These are phyloP conservation scores for Phlogophora meticulosa DNA, from an alignment of 2,888 invertebrate genomes.

Conservation along the genomic window DNA sequence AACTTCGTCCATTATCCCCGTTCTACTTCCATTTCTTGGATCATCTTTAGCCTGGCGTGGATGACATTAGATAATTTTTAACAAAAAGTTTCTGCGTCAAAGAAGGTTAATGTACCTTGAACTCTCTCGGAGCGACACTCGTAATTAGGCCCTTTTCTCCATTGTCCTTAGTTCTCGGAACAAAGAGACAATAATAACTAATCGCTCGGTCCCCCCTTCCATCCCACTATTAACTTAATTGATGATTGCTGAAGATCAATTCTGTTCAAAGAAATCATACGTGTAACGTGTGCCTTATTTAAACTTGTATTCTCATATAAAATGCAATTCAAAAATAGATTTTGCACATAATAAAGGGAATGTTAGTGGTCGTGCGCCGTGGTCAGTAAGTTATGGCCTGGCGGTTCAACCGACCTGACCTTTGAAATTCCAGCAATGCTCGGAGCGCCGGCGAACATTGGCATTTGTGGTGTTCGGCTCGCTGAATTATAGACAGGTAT, in stretches of 20 bases:
- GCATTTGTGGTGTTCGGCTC: slow-evolving; percentile 70
- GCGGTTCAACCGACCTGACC: slow-evolving; percentile 75
- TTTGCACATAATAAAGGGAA: slow-evolving; percentile 54
- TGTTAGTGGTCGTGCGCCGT: slow-evolving; percentile 59
- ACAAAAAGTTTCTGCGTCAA: slow-evolving; percentile 66
- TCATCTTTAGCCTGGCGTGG: slow-evolving; percentile 2
- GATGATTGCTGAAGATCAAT: slow-evolving; percentile 64
- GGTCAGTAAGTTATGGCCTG: slow-evolving; percentile 71
- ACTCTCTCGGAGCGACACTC: slow-evolving; percentile 71
- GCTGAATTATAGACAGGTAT: slow-evolving; percentile 66
- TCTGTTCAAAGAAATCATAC: slow-evolving; percentile 37
- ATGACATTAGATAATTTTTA: slow-evolving; percentile 43
- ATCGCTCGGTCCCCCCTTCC: slow-evolving; percentile 75
- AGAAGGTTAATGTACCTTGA: slow-evolving; percentile 74
- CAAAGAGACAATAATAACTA: slow-evolving; percentile 79
- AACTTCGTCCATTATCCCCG: slow-evolving; percentile 30
- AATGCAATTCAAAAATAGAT: slow-evolving; percentile 41
- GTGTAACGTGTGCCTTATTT: neutral
- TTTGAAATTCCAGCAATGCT: slow-evolving; percentile 80
- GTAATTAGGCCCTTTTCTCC: slow-evolving; percentile 82
- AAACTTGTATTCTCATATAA: slow-evolving; percentile 2
- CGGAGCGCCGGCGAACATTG: slow-evolving; percentile 73
- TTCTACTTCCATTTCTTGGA: slow-evolving; percentile 34
- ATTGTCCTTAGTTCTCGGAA: slow-evolving; percentile 82
- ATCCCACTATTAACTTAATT: slow-evolving; percentile 80